Evolutionary conservation across 2,797 vertebrate genomes (phyloP), one percentile per base, ranked within the genome.

Genomic region (Chlorospingus semifuscus): DNA sequence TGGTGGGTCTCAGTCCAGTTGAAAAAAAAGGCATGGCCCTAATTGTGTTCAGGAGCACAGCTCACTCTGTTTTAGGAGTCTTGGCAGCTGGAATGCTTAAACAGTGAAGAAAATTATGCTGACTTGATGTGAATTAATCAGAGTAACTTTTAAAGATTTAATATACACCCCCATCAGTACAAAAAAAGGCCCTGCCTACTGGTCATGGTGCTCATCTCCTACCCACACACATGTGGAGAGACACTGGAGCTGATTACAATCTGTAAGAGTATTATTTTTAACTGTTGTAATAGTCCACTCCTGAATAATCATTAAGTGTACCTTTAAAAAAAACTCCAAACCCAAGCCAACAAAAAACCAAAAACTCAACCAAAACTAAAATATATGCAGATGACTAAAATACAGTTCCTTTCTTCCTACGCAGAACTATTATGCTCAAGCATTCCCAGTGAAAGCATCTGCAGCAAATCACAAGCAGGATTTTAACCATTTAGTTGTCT

Each of bases 301-400:
- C 87, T 97, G 96, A 97, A 95, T 97, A 97, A 97, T 96, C 95
- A 90, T 96, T 97, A 97, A 96, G 95, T 95, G 71, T 91, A 83
- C 69, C 66, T 86, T 71, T 7, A 17, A 66, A 79, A 83, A 74
- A 56, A 20, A 0, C 0, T 12, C 32, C 36, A 42, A 63, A 64
- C 12, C 26, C 59, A 66, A 78, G 53, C 32, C 46, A 66, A 60
- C 9, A 17, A 64, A 77, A 83, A 47, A 0, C 14, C 26, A 41
- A 65, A 71, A 52, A 4, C 22, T 16, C 41, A 60, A 53, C 53
- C 52, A 78, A 84, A 72, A 42, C 88, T 89, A 30, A 70, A 95
- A 95, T 96, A 87, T 95, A 96, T 97, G 93, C 88, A 97, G 97
- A 83, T 96, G 96, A 97, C 97, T 97, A 95, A 98, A 98, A 97